Evolutionary conservation across 1,140 invertebrate species (phyloP), one percentile per base, ranked within the genome.

Genomic region (Pteromalus puparum): DNA sequence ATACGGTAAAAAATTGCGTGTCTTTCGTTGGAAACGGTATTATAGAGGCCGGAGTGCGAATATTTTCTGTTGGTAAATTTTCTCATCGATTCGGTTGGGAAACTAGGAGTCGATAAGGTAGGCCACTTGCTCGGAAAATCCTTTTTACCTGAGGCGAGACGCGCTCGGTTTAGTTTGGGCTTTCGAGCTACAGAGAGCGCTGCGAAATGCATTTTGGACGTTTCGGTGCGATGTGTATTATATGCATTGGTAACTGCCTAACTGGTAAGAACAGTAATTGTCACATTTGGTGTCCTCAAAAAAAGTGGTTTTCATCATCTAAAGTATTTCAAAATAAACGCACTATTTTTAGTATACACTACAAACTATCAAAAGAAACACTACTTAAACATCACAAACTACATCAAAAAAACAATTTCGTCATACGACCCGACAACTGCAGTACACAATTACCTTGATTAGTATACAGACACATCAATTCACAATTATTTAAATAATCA

Each of bases 111-210:
- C 80, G 85, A 38, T 83, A 86, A 86, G 72, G 85, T 65, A 86
- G 85, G 34, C 70, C 6, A 26, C 81, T 38, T 2, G 9, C 2
- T 61, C 12, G 42, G 46, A 61, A 79, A 46, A 67, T 28, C 5
- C 26, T 15, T 61, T 28, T 82, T 83, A 83, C 70, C 85, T 30
- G 21, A 77, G 21, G 85, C 53, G 75, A 38, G n/a, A n/a, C 26
- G 13, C 18, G 28, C 13, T n/a, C 24, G 26, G n/a, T 30, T 42
- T 74, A 73, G 76, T 81, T 83, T 12, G 26, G 30, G 24, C 53
- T 42, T 42, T 18, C 5, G 10, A 10, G n/a, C 83, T 67, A 6
- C 61, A 89, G 89, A 88, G 87, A 86, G 88, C 86, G 83, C 75
- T 75, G 26, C 34, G 21, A 48, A 88, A 86, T 74, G 76, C 53